These are phyloP conservation scores for Choreutis nemorana DNA, from an alignment of 2,888 invertebrate species.

Conservation along the genomic window DNA sequence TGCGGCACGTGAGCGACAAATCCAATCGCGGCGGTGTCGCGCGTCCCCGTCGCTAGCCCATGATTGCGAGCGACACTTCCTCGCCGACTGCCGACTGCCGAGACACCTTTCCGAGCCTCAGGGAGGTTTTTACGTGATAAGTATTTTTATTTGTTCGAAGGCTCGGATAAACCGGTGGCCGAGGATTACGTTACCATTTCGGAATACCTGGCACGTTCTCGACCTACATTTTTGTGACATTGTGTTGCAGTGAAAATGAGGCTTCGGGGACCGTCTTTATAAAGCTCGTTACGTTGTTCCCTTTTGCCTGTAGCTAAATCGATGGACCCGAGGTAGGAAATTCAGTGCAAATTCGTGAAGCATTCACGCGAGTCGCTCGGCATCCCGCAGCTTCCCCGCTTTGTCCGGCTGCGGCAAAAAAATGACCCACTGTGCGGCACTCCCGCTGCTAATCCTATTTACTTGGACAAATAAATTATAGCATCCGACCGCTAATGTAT, in stretches of 20 bases:
- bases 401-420: constrained; percentile 22
- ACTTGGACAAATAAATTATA: constrained; percentile 52
- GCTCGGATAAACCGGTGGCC: constrained; percentile 29
- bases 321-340: constrained; percentile 4
- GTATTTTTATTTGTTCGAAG: constrained; percentile 44
- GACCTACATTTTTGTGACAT: background rate
- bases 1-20: constrained; percentile 16
- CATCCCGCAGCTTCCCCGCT: constrained; percentile 18
- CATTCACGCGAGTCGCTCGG: constrained; percentile 5
- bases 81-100: constrained; percentile 16
- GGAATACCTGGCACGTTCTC: constrained; percentile 27
- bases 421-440: constrained; percentile 37
- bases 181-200: constrained; percentile 27
- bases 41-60: constrained; percentile 15
- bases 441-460: constrained; percentile 58
- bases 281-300: too few species aligned
- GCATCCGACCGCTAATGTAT: constrained; percentile 33
- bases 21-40: constrained; percentile 18
- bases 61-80: constrained; percentile 33
- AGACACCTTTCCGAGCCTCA: constrained; percentile 15
- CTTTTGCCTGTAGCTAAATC: too few species aligned
- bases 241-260: background rate
- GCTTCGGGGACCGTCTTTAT: background rate
- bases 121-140: constrained; percentile 37
- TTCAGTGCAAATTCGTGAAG: constrained; percentile 3